A percentile compares a stretch with the other conserved stretches of the same genome.
Conservation (phyloP, 2,888 invertebrate species). For the Cryptophagus acutangulus region DNA sequence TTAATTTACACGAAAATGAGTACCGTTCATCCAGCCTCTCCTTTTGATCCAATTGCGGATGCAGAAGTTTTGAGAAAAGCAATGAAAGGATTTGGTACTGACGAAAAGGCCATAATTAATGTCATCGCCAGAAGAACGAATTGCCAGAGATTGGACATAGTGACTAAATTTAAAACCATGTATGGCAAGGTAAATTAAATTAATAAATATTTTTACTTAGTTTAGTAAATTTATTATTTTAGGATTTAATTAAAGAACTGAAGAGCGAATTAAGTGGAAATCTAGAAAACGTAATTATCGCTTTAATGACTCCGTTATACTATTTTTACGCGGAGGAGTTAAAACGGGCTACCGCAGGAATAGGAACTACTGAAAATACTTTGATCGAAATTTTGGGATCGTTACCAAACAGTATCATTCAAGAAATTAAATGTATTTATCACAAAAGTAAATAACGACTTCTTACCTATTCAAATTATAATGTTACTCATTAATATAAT, state of each 20-base stretch:
- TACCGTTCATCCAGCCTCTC: constrained; percentile 63
- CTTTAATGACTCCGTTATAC: constrained; percentile 74
- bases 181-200: constrained; percentile 71
- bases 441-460: constrained; percentile 10
- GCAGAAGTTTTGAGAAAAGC: constrained; percentile 77
- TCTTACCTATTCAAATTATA: too few species aligned
- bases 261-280: constrained; percentile 80
- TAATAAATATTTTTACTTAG: not conserved
- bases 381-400: constrained; percentile 83
- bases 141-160: constrained; percentile 68
- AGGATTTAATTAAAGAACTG: constrained; percentile 60
- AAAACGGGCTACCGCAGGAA: constrained; percentile 74
- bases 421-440: constrained; percentile 55
- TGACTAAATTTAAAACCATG: too few species aligned
- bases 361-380: constrained; percentile 73
- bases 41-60: constrained; percentile 67
- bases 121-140: constrained; percentile 75
- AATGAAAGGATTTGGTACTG: constrained; percentile 77
- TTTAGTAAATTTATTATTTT: not conserved
- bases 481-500: constrained; percentile 7
- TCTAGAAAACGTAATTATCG: constrained; percentile 75
- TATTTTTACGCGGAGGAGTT: constrained; percentile 79
- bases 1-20: too few species aligned
- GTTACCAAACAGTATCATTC: constrained; percentile 74
- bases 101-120: constrained; percentile 74